Evolutionary conservation across 2,113 vertebrate species (phyloP).

Genomic region (Crocuta crocuta): DNA sequence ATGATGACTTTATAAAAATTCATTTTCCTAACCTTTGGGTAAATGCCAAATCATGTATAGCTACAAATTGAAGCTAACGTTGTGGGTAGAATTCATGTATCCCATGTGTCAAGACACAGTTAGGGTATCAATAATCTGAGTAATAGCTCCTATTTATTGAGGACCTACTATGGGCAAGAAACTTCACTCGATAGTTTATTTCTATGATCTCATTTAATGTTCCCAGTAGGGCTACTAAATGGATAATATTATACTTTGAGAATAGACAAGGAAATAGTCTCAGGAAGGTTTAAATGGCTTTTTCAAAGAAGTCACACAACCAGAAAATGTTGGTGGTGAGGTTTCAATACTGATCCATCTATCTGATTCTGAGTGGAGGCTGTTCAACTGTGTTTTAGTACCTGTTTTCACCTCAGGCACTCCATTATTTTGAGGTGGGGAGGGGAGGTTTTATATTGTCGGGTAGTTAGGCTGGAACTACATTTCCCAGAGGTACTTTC

Average conservation of each 20-base stretch:
- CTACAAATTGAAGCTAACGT: background rate
- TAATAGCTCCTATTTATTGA: slow-evolving; percentile 12
- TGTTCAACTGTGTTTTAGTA: background rate
- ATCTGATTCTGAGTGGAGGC: background rate
- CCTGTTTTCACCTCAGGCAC: background rate
- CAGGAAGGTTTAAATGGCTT: background rate
- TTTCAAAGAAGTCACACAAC: background rate
- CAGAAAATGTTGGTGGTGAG: background rate
- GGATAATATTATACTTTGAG: background rate
- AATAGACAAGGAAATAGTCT: background rate
- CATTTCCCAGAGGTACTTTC: background rate
- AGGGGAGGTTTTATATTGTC: background rate
- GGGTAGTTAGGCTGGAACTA: background rate
- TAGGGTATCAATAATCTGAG: background rate
- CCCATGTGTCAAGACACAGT: background rate
- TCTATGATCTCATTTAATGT: background rate
- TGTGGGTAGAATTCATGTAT: slow-evolving; percentile 9
- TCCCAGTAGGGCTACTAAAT: background rate
- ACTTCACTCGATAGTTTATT: background rate
- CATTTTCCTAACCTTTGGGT: background rate
- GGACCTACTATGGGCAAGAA: background rate
- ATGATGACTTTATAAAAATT: slow-evolving; percentile 41
- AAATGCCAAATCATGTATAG: background rate
- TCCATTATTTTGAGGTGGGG: background rate
- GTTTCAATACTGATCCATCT: background rate